phyloP scores from a whole-genome alignment of 2,113 vertebrate genomes.

The Colossoma macropomum region DNA sequence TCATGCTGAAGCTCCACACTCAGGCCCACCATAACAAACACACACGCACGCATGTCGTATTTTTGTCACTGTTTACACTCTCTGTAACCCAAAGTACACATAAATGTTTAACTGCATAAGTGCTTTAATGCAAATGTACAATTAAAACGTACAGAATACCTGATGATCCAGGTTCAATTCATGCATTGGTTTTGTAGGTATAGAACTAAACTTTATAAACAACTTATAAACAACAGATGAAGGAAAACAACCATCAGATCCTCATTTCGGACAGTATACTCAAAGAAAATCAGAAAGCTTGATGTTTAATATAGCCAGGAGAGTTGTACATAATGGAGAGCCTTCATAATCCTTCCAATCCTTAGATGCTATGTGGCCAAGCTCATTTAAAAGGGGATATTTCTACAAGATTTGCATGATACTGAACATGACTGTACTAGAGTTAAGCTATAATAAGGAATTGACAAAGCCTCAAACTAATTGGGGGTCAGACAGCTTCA shows the following conservation, averaged over 20 bases:
- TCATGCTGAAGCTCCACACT: slow-evolving; percentile 35
- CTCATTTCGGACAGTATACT: too few relatives aligned
- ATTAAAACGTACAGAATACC: too few relatives aligned
- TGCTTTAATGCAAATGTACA: background rate
- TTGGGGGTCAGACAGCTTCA: background rate
- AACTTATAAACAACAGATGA: too few relatives aligned
- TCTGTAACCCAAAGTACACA: background rate
- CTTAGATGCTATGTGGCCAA: background rate
- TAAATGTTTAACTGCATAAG: background rate
- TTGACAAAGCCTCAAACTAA: background rate
- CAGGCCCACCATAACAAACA: slow-evolving; percentile 37
- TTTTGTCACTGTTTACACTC: background rate
- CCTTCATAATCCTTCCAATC: background rate
- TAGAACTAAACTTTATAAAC: too few relatives aligned
- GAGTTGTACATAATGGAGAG: background rate
- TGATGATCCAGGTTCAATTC: too few relatives aligned
- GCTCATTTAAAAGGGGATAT: background rate
- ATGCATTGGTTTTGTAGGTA: too few relatives aligned
- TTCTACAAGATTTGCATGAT: background rate
- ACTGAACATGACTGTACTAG: background rate
- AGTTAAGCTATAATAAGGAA: background rate
- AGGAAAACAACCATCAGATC: too few relatives aligned
- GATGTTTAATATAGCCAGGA: too few relatives aligned
- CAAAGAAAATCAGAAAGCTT: too few relatives aligned
- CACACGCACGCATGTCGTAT: background rate